Evolutionary conservation across 37 sponge, comb jelly and placozoan genomes (phyloP).

Genomic region (Cliona cf. orientalis): DNA sequence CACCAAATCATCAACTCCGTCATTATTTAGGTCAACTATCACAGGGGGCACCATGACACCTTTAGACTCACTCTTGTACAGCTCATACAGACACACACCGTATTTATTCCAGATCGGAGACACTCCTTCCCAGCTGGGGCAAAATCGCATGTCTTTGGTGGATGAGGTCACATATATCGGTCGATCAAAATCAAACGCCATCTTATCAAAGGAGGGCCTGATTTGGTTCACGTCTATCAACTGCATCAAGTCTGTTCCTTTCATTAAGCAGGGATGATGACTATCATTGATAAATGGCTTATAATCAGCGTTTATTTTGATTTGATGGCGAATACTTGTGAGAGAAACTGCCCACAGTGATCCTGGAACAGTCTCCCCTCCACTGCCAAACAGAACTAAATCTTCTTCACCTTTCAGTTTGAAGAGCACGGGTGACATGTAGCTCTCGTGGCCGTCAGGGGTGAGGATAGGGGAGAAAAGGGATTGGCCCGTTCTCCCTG

Average conservation of each 20-base stretch:
- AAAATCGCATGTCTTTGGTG: not conserved
- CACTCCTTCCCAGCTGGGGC: not conserved
- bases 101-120: slow-evolving; percentile 39
- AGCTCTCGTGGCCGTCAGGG: slow-evolving; percentile 83
- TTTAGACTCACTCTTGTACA: slow-evolving; percentile 23
- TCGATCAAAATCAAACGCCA: not conserved
- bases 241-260: not conserved
- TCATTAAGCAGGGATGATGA: slow-evolving; percentile 14
- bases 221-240: slow-evolving; percentile 4
- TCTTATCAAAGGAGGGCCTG: slow-evolving; percentile 2
- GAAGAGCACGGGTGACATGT: slow-evolving; percentile 72
- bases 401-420: slow-evolving; percentile 7
- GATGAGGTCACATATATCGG: not conserved
- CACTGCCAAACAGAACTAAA: slow-evolving; percentile 81
- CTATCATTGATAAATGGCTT: not conserved
- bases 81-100: slow-evolving; percentile 60
- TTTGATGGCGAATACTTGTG: slow-evolving; percentile 42
- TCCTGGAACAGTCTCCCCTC: slow-evolving; percentile 83
- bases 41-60: slow-evolving; percentile 81
- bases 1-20: slow-evolving; percentile 62
- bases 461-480: slow-evolving; percentile 50
- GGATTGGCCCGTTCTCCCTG: slow-evolving; percentile 77
- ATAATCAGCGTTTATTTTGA: not conserved
- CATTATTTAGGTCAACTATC: slow-evolving; percentile 71
- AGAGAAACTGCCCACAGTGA: slow-evolving; percentile 77